Conservation (phyloP, 2,113 vertebrate genomes). For the Forbesichthys papilliferus region DNA sequence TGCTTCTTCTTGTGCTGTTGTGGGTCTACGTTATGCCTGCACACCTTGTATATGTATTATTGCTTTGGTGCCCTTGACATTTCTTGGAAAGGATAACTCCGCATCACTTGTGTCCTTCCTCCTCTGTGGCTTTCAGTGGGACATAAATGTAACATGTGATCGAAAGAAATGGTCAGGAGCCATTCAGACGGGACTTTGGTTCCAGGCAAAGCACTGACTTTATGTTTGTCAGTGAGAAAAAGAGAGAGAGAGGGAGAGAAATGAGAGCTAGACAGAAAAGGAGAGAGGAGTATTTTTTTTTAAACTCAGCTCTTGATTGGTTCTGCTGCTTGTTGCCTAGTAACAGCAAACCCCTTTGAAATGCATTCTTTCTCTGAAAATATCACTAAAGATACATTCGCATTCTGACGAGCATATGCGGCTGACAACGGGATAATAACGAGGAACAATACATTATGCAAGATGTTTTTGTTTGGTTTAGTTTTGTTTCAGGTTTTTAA, state of each 20-base stretch:
- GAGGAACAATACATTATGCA: slow-evolving; percentile 47
- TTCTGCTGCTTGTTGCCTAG: slow-evolving; percentile 80
- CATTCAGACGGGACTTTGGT: slow-evolving; percentile 57
- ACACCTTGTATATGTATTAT: background rate
- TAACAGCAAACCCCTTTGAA: slow-evolving; percentile 75
- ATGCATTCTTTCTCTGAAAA: slow-evolving; percentile 69
- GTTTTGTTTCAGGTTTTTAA: background rate
- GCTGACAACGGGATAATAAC: slow-evolving; percentile 59
- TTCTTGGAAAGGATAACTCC: slow-evolving; percentile 25
- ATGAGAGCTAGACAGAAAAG: slow-evolving; percentile 19
- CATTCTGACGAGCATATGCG: slow-evolving; percentile 62
- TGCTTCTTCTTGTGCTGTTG: background rate
- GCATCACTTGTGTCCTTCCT: slow-evolving; percentile 31
- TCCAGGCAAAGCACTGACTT: slow-evolving; percentile 46
- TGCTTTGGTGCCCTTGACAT: background rate
- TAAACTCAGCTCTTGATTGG: slow-evolving; percentile 66
- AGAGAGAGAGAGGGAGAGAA: slow-evolving; percentile 17
- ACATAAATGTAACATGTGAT: slow-evolving; percentile 52
- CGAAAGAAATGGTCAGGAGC: slow-evolving; percentile 50
- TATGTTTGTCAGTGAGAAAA: slow-evolving; percentile 30
- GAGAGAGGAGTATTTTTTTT: slow-evolving; percentile 55
- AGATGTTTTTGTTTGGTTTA: slow-evolving; percentile 2
- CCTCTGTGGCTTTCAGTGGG: slow-evolving; percentile 37
- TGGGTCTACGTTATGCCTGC: background rate
- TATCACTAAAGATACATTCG: slow-evolving; percentile 74